Base-by-base conservation (phyloP, 1,140 invertebrate species). In the Drosophila pruinosa region DNA sequence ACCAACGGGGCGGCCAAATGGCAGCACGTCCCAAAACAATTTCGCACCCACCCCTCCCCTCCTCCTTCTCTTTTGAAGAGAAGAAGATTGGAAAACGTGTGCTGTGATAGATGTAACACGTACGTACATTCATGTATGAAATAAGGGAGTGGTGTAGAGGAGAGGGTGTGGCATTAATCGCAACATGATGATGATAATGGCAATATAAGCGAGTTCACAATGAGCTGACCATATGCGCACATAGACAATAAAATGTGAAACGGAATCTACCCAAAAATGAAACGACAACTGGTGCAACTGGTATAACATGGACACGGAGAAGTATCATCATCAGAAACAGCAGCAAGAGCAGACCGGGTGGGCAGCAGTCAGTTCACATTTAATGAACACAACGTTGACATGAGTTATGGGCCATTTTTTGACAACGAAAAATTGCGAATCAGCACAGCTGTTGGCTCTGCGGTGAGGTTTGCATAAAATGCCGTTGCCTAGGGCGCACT, bases 301-400 rank as follows among this genome's bases (percentile, higher is more conserved):
- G 48, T 72, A 45, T 53, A 77, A 22, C 54, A 24, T 43, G 5
- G 10, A 38, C 41, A 28, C 22, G 31, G 19, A 22, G 50, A 31
- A 17, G 12, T 28, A 28, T 28, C 26, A 28, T 28, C 17, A 21
- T n/a, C n/a, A n/a, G n/a, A n/a, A n/a, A n/a, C n/a, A n/a, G n/a
- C n/a, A n/a, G n/a, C n/a, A 4, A 19, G 4, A 38, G 12, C 31
- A 26, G 38, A 31, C 24, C 24, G 48, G 36, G 39, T 14, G 38
- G 57, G 43, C 7, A 43, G 17, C 14, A 56, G 22, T 19, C 59
- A 74, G 68, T 63, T 68, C 69, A 71, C 71, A 81, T 82, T 81
- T 82, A 81, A 81, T 81, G 78, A 81, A 81, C 78, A 82, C 67
- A 58, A 57, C 68, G 78, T 59, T 82, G 78, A 82, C 79, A 83